phyloP scores from a whole-genome alignment of 1,140 invertebrate genomes.

The Eurosta solidaginis region DNA sequence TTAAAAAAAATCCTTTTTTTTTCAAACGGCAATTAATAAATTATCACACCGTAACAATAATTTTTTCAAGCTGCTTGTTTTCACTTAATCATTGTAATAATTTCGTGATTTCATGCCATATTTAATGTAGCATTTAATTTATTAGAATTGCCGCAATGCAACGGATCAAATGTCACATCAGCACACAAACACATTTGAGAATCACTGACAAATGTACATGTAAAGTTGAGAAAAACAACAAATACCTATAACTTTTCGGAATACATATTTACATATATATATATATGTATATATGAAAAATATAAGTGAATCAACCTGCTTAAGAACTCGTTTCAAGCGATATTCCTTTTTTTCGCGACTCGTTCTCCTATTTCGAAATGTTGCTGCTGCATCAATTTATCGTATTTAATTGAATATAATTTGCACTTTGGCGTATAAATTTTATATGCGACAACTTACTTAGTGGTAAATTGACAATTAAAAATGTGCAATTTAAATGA shows the following conservation, averaged over 20 bases:
- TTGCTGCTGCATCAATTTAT: background rate
- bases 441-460: background rate
- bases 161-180: slow-evolving; percentile 18
- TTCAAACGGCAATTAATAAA: background rate
- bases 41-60: background rate
- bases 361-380: background rate
- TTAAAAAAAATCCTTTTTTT: background rate
- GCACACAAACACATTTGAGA: background rate
- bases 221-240: background rate
- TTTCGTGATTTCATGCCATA: slow-evolving; percentile 5
- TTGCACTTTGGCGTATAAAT: background rate
- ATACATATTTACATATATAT: background rate
- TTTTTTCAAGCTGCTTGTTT: slow-evolving; percentile 5
- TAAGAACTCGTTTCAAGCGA: background rate
- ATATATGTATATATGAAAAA: background rate
- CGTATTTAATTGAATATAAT: background rate
- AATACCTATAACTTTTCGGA: background rate
- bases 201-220: background rate
- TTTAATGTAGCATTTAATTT: slow-evolving; percentile 20
- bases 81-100: slow-evolving; percentile 15
- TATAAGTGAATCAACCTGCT: background rate
- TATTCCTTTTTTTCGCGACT: background rate
- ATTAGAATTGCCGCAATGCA: slow-evolving; percentile 18
- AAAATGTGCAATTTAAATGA: background rate
- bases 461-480: background rate